Evolutionary conservation across 2,888 invertebrate species (phyloP).

Genomic region (Cremastobaeus sp.): DNA sequence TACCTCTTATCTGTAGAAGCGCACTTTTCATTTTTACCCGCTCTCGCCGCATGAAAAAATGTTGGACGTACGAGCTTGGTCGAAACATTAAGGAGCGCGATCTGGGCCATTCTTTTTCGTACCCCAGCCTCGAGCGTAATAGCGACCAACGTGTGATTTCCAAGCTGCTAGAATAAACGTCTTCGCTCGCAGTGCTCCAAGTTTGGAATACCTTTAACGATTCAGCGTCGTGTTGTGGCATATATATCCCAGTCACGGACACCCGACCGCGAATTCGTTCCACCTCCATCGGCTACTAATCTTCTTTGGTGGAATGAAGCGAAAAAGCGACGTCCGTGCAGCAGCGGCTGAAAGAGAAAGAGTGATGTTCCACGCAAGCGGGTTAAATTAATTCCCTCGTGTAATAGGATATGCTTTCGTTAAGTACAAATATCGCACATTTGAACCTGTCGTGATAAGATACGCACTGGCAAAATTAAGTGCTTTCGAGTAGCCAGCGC

Average conservation of each 20-base stretch:
- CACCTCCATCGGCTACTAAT: constrained; percentile 55
- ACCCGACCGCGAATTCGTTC: constrained; percentile 64
- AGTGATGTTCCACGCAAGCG: constrained; percentile 14
- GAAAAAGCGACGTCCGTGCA: constrained; percentile 32
- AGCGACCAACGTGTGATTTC: constrained; percentile 41
- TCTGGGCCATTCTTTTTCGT: constrained; percentile 21
- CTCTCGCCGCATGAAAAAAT: constrained; percentile 5
- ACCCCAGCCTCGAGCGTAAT: constrained; percentile 65
- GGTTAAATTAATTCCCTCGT: constrained; percentile 50
- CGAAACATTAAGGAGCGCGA: constrained; percentile 13
- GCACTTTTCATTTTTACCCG: too few species aligned
- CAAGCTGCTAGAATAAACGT: constrained; percentile 23
- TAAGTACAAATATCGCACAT: constrained; percentile 44
- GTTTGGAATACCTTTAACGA: constrained; percentile 49
- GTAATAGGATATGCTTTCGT: constrained; percentile 50
- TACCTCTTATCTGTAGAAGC: too few species aligned
- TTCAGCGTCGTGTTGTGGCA: constrained; percentile 55
- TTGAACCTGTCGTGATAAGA: constrained; percentile 17
- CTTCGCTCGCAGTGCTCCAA: constrained; percentile 29
- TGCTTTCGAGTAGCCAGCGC: constrained; percentile 17
- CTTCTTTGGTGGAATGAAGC: constrained; percentile 50
- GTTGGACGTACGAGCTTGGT: neutral
- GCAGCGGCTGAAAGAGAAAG: constrained; percentile 6
- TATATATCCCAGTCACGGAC: constrained; percentile 63
- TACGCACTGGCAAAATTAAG: constrained; percentile 24